These are phyloP conservation scores for Mythimna loreyi DNA, from an alignment of 2,888 invertebrate species.

Conservation along the genomic window DNA sequence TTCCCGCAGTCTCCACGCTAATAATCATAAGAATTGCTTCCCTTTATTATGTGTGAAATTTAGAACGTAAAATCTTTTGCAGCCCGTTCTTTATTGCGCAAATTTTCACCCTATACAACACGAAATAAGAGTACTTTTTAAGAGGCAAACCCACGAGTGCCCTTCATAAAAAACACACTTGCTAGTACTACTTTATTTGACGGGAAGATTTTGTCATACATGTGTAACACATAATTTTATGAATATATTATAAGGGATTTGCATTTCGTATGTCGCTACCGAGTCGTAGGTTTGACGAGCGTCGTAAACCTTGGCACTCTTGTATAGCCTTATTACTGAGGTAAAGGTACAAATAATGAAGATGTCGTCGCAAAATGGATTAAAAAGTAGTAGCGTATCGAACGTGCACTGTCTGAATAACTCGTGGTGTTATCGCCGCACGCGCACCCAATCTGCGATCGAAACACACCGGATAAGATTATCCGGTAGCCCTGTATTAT, in stretches of 20 bases:
- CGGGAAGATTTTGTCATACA: conserved; percentile 81
- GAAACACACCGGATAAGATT: conserved; percentile 90
- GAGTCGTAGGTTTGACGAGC: conserved; percentile 65
- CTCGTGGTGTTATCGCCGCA: conserved; percentile 88
- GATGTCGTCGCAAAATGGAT: conserved; percentile 87
- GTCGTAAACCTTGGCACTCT: conserved; percentile 67
- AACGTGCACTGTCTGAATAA: conserved; percentile 88
- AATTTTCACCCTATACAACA: conserved; percentile 67
- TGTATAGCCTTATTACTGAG: conserved; percentile 64
- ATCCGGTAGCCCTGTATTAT: conserved; percentile 91
- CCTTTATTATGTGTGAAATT: conserved; percentile 90
- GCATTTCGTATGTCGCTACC: conserved; percentile 73
- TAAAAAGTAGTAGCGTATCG: conserved; percentile 87
- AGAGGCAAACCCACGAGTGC: conserved; percentile 62
- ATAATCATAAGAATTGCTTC: conserved; percentile 91
- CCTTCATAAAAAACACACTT: conserved; percentile 80
- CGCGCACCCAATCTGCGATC: conserved; percentile 91
- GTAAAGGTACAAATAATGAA: conserved; percentile 86
- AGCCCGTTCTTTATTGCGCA: conserved; percentile 64
- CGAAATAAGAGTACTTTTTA: conserved; percentile 75
- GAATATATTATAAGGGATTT: conserved; percentile 85
- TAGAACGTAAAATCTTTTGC: conserved; percentile 83
- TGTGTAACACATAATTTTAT: conserved; percentile 84
- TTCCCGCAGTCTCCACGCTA: conserved; percentile 89
- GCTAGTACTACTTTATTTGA: conserved; percentile 80